Conservation (phyloP, 2,797 vertebrate species). For the Iguana delicatissima region DNA sequence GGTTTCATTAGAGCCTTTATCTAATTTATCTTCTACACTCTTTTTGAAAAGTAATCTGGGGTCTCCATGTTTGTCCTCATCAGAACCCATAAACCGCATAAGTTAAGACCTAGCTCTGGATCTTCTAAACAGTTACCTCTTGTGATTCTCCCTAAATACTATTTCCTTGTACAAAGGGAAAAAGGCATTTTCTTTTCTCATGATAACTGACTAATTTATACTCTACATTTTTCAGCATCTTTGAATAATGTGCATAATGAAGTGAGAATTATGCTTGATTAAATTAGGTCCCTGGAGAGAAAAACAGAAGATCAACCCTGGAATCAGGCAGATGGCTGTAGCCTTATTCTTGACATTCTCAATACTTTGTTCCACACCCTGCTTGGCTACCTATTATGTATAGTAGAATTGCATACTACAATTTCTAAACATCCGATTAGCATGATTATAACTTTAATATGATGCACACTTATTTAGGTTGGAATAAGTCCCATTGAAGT, state of each 20-base stretch:
- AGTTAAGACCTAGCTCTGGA: neutral
- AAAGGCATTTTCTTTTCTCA: constrained; percentile 59
- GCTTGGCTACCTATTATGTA: neutral
- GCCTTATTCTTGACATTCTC: constrained; percentile 57
- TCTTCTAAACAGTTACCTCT: constrained; percentile 46
- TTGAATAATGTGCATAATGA: constrained; percentile 75
- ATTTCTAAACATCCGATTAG: constrained; percentile 56
- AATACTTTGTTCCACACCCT: constrained; percentile 38
- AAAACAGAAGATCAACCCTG: constrained; percentile 71
- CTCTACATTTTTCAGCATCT: constrained; percentile 73
- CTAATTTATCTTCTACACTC: neutral
- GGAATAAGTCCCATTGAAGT: neutral
- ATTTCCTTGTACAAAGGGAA: constrained; percentile 60
- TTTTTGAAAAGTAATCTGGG: neutral
- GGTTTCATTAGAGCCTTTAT: neutral
- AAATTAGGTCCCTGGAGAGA: constrained; percentile 74
- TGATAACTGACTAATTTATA: constrained; percentile 73
- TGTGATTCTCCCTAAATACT: constrained; percentile 34
- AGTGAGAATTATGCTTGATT: constrained; percentile 77
- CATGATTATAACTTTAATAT: neutral
- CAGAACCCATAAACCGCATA: neutral
- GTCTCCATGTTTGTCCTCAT: neutral
- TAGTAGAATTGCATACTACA: constrained; percentile 34
- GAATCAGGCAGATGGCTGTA: constrained; percentile 74
- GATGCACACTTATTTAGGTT: neutral